Conservation (phyloP, 30 jellyfish, hydroid and myxozoan species). For the Hydra vulgaris region DNA sequence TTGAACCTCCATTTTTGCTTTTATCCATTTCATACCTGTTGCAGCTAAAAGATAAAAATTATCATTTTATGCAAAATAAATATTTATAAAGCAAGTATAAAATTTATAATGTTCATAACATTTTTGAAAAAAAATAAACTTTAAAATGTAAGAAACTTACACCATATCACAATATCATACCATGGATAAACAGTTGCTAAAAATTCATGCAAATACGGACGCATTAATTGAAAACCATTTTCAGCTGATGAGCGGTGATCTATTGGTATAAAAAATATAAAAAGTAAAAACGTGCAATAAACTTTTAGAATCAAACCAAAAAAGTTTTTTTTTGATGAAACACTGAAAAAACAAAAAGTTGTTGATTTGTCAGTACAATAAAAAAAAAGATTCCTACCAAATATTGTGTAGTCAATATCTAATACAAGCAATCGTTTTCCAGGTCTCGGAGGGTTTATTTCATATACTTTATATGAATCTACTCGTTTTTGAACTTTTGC, state of each 20-base stretch:
- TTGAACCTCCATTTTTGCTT: slow-evolving; percentile 91
- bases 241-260: slow-evolving; percentile 93
- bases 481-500: slow-evolving; percentile 83
- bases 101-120: background rate
- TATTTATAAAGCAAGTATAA: too few species aligned
- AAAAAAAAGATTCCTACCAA: too few species aligned
- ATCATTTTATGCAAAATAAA: background rate
- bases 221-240: slow-evolving; percentile 79
- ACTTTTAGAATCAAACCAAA: too few species aligned
- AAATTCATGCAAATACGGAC: slow-evolving; percentile 93
- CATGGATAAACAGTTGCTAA: slow-evolving; percentile 72
- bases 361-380: too few species aligned
- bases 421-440: slow-evolving; percentile 77
- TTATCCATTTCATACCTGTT: slow-evolving; percentile 94
- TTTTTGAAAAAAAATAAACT: background rate
- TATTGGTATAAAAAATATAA: slow-evolving; percentile 11
- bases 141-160: slow-evolving; percentile 41
- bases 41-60: slow-evolving; percentile 58
- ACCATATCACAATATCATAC: slow-evolving; percentile 94
- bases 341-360: too few species aligned
- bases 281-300: too few species aligned
- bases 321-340: too few species aligned
- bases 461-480: slow-evolving; percentile 52
- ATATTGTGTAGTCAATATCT: slow-evolving; percentile 88
- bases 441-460: slow-evolving; percentile 63